These are phyloP conservation scores for Philonicus albiceps DNA, from an alignment of 2,888 invertebrate species.

Conservation along the genomic window DNA sequence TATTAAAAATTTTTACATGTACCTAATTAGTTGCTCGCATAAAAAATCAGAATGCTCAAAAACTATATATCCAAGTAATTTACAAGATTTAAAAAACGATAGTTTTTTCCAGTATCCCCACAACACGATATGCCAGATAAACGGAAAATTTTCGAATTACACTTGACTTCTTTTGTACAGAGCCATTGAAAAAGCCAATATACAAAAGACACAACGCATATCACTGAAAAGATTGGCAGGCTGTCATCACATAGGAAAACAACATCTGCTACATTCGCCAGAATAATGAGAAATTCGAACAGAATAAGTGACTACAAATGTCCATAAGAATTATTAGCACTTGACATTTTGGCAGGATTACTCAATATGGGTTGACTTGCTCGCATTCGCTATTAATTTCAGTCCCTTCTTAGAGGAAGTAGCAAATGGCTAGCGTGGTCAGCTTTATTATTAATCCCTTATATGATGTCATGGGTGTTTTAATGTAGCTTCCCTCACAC, in stretches of 20 bases:
- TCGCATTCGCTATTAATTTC: slow-evolving; percentile 39
- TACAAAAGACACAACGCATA: background rate
- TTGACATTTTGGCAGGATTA: slow-evolving; percentile 39
- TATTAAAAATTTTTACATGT: too few relatives aligned
- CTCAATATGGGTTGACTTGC: slow-evolving; percentile 19
- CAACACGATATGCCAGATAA: too few relatives aligned
- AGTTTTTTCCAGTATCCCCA: too few relatives aligned
- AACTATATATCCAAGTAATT: too few relatives aligned
- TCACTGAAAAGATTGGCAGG: slow-evolving; percentile 2
- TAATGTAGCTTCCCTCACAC: background rate
- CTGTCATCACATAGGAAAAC: background rate
- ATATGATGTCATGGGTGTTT: background rate
- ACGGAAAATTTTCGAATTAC: background rate
- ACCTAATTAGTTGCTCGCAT: too few relatives aligned
- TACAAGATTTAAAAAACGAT: too few relatives aligned
- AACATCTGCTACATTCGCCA: slow-evolving; percentile 18
- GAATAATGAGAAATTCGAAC: background rate
- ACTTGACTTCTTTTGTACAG: background rate
- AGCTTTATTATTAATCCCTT: slow-evolving; percentile 46
- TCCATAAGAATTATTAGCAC: slow-evolving; percentile 32
- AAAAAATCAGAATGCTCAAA: too few relatives aligned
- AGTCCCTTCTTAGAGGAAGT: slow-evolving; percentile 3
- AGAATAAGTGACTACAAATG: slow-evolving; percentile 29
- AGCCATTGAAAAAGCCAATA: background rate
- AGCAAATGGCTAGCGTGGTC: slow-evolving; percentile 28